Evolutionary conservation across 2,113 vertebrate genomes (phyloP), one percentile per base, ranked within the genome.

Genomic region (Mus pahari): DNA sequence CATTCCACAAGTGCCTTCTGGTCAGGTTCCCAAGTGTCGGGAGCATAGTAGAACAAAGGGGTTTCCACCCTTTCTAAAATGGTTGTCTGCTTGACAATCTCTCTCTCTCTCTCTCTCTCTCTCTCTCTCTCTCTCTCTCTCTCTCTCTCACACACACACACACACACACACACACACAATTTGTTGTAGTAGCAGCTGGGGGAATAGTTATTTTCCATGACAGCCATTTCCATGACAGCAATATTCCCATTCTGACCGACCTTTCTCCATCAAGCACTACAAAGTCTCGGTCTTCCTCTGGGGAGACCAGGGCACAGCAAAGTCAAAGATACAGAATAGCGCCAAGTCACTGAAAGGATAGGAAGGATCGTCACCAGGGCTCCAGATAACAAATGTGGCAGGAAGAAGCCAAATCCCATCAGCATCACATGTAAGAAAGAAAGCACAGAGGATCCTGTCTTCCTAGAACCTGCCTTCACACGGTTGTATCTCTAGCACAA

Each of bases 251-350:
- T 86, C 55, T 53, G 60, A 94, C 5, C 70, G 48, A 8, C 14
- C 58, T 92, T 93, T 87, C 62, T 90, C 78, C 79, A 84, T 36
- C 48, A 86, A 55, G 82, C 13, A 28, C 86, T 64, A 81, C 20
- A 88, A 22, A 22, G 45, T 79, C 89, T 48, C 68, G 36, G 45
- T 91, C 79, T 91, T 39, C 86, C 50, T 91, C 81, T 79, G 33
- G 45, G 55, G 45, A 95, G 8, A 92, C 14, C 73, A 74, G 83
- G 82, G 31, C 22, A 90, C 26, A 60, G 70, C 12, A 89, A 83
- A 93, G 36, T 87, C 75, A 95, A 82, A 55, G 94, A 86, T 70
- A 22, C 89, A 96, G 33, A n/a, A 60, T 14, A 33, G 17, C 84
- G 5, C 48, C 48, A 78, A 53, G 66, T 89, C 64, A n/a, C 36